Evolutionary conservation across 2,113 vertebrate species (phyloP), one percentile per base, ranked within the genome.

Genomic region (Pogona vitticeps): DNA sequence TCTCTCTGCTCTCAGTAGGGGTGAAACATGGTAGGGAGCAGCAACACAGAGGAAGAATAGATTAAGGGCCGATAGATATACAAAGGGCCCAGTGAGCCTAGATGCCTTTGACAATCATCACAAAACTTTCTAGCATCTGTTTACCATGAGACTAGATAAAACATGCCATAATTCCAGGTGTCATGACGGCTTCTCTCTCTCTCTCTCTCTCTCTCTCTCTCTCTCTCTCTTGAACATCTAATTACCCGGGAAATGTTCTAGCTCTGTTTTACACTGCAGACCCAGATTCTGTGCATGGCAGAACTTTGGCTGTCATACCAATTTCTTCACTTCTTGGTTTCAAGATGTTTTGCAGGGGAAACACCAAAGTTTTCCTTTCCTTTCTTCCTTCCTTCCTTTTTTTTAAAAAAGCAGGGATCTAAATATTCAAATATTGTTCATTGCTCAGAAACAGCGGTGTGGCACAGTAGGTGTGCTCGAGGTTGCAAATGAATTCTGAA

Each of bases 351-450:
- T 42, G 20, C 76, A 3, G 40, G 61, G 67, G 82, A 65, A 12
- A 71, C 5, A 63, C 26, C 8, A n/a, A n/a, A 10, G 38, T 40
- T 52, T 72, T 72, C 5, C 10, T 52, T 52, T 52, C 46, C 10
- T 6, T 52, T 52, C 10, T 52, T 10, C 10, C 10, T 52, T n/a
- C n/a, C n/a, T n/a, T n/a, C n/a, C n/a, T n/a, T n/a, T n/a, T n/a
- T n/a, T n/a, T n/a, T 61, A 38, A 18, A 67, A 59, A 1, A 4
- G 65, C 6, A 38, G 31, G 7, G 46, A 36, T 63, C 65, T 71
- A 36, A 71, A 83, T 83, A 83, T 70, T 78, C 80, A 83, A 78
- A 71, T 28, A 40, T 14, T 78, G 73, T 33, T 77, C 65, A 33
- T 59, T 61, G 65, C 81, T 83, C 65, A 76, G 38, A 38, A 10